Evolutionary conservation across 2,888 invertebrate species (phyloP).

Genomic region (Agrotis segetum): DNA sequence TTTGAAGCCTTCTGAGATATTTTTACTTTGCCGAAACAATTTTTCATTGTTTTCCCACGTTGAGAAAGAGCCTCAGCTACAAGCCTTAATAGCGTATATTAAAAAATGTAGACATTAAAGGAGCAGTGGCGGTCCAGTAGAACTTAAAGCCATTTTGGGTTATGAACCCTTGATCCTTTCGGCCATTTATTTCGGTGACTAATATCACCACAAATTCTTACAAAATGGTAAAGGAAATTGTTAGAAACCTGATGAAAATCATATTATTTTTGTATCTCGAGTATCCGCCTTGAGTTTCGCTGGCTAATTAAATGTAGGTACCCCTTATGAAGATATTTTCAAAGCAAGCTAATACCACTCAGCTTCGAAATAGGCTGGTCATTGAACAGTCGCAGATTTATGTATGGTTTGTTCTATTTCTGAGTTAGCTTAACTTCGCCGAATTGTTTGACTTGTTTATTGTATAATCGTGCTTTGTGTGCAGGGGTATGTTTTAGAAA

Average conservation of each 20-base stretch:
- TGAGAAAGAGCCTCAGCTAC: background rate
- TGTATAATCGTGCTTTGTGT: slow-evolving; percentile 74
- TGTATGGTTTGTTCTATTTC: slow-evolving; percentile 66
- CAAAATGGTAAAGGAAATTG: too few species aligned
- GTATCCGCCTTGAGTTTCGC: background rate
- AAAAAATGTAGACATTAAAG: background rate
- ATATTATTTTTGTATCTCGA: background rate
- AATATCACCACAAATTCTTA: too few species aligned
- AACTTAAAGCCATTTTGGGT: background rate
- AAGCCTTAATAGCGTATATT: background rate
- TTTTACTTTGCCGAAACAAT: background rate
- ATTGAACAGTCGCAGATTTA: slow-evolving; percentile 41
- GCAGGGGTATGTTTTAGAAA: slow-evolving; percentile 86
- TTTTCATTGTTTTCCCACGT: background rate
- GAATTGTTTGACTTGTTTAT: slow-evolving; percentile 70
- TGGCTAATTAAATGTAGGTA: background rate
- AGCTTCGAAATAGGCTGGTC: slow-evolving; percentile 25
- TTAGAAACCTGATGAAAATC: too few species aligned
- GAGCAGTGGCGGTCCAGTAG: background rate
- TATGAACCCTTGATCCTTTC: too few species aligned
- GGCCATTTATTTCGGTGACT: too few species aligned
- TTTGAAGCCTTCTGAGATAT: background rate
- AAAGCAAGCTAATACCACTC: slow-evolving; percentile 4
- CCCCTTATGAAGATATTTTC: background rate
- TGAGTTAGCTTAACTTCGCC: slow-evolving; percentile 71